These are phyloP conservation scores for Macrotus californicus DNA, from an alignment of 2,113 vertebrate genomes.

Conservation along the genomic window DNA sequence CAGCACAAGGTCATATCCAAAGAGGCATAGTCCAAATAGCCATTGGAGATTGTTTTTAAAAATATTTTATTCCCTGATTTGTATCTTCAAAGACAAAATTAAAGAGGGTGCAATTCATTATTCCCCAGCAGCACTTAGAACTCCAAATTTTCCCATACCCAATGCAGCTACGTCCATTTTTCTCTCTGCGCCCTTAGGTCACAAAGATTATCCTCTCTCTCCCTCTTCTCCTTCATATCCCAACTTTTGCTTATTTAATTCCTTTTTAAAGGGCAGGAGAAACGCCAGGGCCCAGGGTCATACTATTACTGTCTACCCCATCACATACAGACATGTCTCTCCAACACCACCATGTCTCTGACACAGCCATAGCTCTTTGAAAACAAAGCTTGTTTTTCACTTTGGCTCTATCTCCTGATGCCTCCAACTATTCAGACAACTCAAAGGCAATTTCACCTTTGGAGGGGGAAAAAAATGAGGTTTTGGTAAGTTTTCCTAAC, in stretches of 20 bases:
- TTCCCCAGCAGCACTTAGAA: neutral
- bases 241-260: neutral
- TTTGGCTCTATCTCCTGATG: neutral
- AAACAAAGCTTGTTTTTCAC: neutral
- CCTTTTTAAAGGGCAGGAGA: neutral
- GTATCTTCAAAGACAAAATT: neutral
- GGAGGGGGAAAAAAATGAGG: neutral
- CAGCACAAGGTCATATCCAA: neutral
- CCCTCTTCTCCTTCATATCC: neutral
- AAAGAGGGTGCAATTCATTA: neutral
- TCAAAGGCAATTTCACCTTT: neutral
- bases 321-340: rapidly evolving
- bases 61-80: neutral
- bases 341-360: rapidly evolving
- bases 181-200: neutral
- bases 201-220: neutral
- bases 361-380: neutral
- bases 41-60: neutral
- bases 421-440: neutral
- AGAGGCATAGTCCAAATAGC: neutral
- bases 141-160: neutral
- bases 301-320: neutral
- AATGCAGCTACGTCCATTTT: too few species aligned
- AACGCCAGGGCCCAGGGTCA: neutral
- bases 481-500: neutral